Evolutionary conservation across 2,113 vertebrate genomes (phyloP).

Genomic region (Oxyura jamaicensis): DNA sequence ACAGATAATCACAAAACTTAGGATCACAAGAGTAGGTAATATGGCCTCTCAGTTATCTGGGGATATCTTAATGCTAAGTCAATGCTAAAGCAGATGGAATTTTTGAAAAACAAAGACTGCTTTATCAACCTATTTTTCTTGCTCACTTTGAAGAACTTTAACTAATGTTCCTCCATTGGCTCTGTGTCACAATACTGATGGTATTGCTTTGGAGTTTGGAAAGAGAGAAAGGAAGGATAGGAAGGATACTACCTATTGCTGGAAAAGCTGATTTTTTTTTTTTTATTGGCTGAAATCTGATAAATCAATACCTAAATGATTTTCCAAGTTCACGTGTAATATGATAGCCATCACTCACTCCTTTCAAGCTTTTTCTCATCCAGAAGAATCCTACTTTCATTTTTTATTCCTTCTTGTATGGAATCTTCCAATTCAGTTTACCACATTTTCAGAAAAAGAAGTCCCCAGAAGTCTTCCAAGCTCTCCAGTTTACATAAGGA

Average conservation of each 20-base stretch:
- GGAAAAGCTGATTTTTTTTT: not conserved
- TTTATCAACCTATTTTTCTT: not conserved
- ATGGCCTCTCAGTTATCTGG: not conserved
- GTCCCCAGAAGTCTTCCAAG: not conserved
- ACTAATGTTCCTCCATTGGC: not conserved
- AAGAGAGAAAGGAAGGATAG: not conserved
- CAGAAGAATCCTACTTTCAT: not conserved
- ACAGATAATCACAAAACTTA: not conserved
- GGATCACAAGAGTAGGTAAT: not conserved
- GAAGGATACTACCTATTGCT: not conserved
- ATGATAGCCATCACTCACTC: not conserved
- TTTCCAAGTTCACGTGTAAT: not conserved
- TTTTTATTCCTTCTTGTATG: not conserved
- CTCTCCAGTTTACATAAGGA: not conserved
- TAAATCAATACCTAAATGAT: not conserved
- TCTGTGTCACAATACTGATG: not conserved
- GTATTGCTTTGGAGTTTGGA: not conserved
- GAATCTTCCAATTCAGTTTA: not conserved
- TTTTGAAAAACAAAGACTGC: not conserved
- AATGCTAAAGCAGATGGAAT: not conserved
- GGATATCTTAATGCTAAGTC: not conserved
- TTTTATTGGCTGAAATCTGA: not conserved
- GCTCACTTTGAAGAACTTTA: not conserved
- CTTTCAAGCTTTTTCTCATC: not conserved
- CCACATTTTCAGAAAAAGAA: not conserved